Evolutionary conservation across 2,113 vertebrate species (phyloP).

Genomic region (Oryzias celebensis): DNA sequence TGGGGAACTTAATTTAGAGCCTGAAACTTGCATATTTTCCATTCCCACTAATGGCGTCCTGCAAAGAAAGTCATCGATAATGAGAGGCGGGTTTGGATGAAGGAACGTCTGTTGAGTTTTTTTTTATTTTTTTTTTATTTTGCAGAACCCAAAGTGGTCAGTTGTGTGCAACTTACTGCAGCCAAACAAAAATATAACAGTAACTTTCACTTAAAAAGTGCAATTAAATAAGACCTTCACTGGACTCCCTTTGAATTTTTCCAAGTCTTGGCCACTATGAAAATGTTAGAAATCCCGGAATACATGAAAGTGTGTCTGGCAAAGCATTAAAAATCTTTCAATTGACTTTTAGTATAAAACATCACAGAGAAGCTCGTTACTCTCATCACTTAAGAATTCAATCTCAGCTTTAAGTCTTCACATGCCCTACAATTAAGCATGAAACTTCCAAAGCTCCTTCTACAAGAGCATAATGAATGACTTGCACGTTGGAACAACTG

Average conservation of each 20-base stretch:
- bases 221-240: no score
- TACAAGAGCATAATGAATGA: slow-evolving; percentile 26
- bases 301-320: no score
- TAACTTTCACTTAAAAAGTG: no score
- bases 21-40: neutral
- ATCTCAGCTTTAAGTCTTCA: neutral
- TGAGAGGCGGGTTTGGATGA: neutral
- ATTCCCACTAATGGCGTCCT: neutral
- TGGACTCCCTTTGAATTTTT: no score
- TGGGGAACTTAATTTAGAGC: neutral
- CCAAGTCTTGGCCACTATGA: no score
- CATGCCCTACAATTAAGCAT: neutral
- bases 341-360: no score
- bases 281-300: no score
- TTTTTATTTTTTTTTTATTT: neutral
- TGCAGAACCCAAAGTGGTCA: slow-evolving; percentile 1
- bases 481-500: slow-evolving; percentile 11
- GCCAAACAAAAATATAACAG: no score
- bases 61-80: neutral
- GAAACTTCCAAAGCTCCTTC: slow-evolving; percentile 2
- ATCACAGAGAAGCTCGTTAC: no score
- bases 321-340: no score
- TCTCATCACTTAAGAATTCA: no score
- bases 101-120: neutral
- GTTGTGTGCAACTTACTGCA: no score